Evolutionary conservation across 2,888 invertebrate species (phyloP).

Genomic region (Sepiola atlantica): DNA sequence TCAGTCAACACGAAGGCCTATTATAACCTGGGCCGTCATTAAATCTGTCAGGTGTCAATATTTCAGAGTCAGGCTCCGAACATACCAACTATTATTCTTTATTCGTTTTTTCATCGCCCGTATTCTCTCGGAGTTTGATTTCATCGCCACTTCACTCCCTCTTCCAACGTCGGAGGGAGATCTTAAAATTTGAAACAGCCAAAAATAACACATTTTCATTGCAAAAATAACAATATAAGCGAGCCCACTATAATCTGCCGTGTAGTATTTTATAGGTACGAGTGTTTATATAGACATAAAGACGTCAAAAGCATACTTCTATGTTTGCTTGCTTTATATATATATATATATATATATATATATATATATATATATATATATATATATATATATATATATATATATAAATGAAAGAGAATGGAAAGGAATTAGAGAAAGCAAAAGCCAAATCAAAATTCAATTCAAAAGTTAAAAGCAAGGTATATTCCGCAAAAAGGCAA

Average conservation of each 20-base stretch:
- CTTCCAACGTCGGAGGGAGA: background rate
- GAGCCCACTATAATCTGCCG: slow-evolving; percentile 19
- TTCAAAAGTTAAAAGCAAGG: too few species aligned
- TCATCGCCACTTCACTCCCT: background rate
- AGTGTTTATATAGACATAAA: slow-evolving; percentile 1
- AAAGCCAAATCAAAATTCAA: too few species aligned
- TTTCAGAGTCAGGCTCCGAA: background rate
- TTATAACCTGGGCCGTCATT: background rate
- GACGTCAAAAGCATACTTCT: background rate
- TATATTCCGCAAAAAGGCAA: too few species aligned
- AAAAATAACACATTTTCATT: background rate
- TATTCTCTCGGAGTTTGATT: background rate
- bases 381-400: background rate
- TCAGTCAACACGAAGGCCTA: background rate
- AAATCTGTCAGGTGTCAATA: slow-evolving; percentile 32
- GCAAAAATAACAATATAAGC: slow-evolving; percentile 11
- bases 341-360: background rate
- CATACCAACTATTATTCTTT: background rate
- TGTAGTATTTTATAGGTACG: slow-evolving; percentile 2
- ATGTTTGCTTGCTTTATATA: background rate
- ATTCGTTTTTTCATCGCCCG: background rate
- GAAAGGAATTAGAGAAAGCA: too few species aligned
- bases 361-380: slow-evolving; percentile 32
- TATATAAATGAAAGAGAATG: too few species aligned
- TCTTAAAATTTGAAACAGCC: background rate